Base-by-base conservation (phyloP, 2,888 invertebrate genomes). In the Drosophila anomalipes region DNA sequence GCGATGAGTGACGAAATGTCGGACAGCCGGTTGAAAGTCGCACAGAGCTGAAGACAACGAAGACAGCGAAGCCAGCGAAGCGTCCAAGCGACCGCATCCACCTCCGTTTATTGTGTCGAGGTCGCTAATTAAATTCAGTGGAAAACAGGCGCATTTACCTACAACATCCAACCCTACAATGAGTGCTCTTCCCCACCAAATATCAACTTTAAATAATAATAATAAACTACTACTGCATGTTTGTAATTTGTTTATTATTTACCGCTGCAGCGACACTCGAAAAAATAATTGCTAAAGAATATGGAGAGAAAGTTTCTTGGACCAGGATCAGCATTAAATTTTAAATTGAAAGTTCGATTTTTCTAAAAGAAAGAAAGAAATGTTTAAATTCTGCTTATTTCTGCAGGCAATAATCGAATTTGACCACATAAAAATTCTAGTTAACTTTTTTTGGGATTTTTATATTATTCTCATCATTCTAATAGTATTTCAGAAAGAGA, bases 41-140 rank as follows among this genome's bases (percentile, higher is more conserved):
- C 70, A 70, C 57, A 61, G 57, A 76, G 56, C 49, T 32, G 60
- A 74, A 71, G 70, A 54, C 57, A 26, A 53, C 69, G 64, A 51
- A 71, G 86, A 22, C 22, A 22, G 22, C 22, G 22, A 22, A 22
- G 86, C 83, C 64, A 91, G 73, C 91, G 84, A 88, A 83, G 89
- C 92, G 89, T 92, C 91, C 79, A 89, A 91, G 81, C 78, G 86
- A 82, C 80, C 91, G 81, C 79, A 91, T 89, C 88, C 90, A 89
- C 91, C 91, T 92, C 78, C 86, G 84, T 83, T 87, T 84, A 89
- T 78, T 81, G 10, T 70, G 72, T 78, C 74, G 83, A 76, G 81
- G 74, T 70, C 73, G 74, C 89, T 89, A 89, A 89, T 90, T 89
- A 89, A 89, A 90, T 89, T 90, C 89, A 82, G 89, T 89, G 91